Percentiles rank a stretch among this genome's conserved stretches.
Evolutionary conservation across 2,113 vertebrate genomes (phyloP).

Genomic region (Sapajus apella): DNA sequence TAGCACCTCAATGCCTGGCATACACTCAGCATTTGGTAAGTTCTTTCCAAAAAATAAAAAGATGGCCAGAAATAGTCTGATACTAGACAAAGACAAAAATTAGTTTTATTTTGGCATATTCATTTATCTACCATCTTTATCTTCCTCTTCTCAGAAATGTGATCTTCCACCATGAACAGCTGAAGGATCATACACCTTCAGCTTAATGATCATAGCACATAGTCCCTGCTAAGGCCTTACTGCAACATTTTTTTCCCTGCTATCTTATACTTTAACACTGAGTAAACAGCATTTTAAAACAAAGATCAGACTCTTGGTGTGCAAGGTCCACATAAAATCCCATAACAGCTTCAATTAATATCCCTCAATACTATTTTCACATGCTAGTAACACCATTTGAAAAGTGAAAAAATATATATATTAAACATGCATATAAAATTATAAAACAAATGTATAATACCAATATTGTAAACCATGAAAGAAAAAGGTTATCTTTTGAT

Average conservation of each 20-base stretch:
- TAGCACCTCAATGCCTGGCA: neutral
- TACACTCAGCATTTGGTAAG: neutral
- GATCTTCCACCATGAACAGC: neutral
- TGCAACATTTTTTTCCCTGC: neutral
- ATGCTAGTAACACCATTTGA: neutral
- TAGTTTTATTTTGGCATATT: neutral
- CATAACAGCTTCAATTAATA: neutral
- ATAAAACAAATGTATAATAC: neutral
- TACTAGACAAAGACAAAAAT: neutral
- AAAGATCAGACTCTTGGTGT: neutral
- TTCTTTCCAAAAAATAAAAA: neutral
- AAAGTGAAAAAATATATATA: neutral
- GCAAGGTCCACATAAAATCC: neutral
- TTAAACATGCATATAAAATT: slow-evolving; percentile 19
- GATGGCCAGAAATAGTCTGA: neutral
- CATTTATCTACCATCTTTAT: neutral
- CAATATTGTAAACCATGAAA: neutral
- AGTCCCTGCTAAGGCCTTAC: neutral
- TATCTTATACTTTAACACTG: neutral
- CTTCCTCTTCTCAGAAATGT: neutral
- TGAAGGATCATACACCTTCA: neutral
- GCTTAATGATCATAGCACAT: neutral
- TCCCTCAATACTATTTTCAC: neutral
- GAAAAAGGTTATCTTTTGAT: neutral
- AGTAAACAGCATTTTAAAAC: neutral